phyloP scores from a whole-genome alignment of 2,888 invertebrate species.

The Erynnis tages region DNA sequence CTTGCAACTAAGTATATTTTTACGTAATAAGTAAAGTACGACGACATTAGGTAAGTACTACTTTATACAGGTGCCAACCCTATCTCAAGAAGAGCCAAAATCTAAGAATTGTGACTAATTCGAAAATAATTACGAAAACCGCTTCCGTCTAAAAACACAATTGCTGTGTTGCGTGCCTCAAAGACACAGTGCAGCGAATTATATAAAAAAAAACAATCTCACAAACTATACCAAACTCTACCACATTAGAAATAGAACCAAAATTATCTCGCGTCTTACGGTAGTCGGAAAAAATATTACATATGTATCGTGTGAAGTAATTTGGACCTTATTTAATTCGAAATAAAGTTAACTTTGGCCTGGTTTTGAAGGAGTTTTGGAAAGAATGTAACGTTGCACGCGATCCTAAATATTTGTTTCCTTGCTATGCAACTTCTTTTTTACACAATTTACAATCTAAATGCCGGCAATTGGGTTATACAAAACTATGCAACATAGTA shows the following conservation, averaged over 20 bases:
- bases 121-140: conserved; percentile 67
- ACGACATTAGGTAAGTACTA: background rate
- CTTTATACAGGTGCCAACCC: background rate
- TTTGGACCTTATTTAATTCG: background rate
- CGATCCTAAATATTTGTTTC: conserved; percentile 19
- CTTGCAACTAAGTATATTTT: too few species aligned
- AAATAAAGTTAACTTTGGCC: background rate
- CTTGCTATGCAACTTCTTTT: conserved; percentile 1
- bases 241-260: background rate
- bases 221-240: background rate
- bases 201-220: conserved; percentile 11
- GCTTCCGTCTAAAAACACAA: conserved; percentile 74
- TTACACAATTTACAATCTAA: conserved; percentile 4
- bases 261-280: conserved; percentile 38
- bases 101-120: conserved; percentile 68
- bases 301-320: background rate
- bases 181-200: conserved; percentile 56
- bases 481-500: background rate
- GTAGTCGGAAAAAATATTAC: conserved; percentile 5
- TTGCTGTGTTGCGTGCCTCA: conserved; percentile 66
- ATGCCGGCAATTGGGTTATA: conserved; percentile 2
- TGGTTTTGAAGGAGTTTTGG: background rate
- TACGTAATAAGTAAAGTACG: background rate
- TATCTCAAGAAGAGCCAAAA: conserved; percentile 35
- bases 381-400: conserved; percentile 17